phyloP scores from a whole-genome alignment of 2,113 vertebrate species.

The Tragelaphus imberbis region DNA sequence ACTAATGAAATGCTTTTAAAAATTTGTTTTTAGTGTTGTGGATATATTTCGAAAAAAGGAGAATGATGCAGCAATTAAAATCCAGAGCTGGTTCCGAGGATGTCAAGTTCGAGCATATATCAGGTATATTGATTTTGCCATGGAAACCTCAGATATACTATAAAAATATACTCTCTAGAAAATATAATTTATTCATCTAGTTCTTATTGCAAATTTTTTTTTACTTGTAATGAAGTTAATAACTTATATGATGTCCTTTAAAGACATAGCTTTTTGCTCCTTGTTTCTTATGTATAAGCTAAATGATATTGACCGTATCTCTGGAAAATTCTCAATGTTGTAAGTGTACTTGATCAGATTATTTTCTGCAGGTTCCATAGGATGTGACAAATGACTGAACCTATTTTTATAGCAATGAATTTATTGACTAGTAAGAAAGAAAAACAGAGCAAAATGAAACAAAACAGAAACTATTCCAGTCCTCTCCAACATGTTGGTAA shows the following conservation, averaged over 20 bases:
- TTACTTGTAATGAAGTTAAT: not conserved
- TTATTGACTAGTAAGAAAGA: not conserved
- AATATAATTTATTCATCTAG: not conserved
- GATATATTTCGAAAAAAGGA: constrained; percentile 80
- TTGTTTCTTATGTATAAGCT: not conserved
- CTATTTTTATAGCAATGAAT: not conserved
- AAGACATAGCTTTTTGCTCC: not conserved
- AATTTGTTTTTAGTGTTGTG: constrained; percentile 77
- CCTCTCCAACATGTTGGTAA: not conserved
- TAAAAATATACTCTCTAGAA: not conserved
- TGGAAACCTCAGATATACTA: not conserved
- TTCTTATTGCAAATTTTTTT: not conserved
- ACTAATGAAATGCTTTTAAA: constrained; percentile 27
- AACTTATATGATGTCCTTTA: not conserved
- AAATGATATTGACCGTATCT: not conserved
- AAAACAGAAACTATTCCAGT: not conserved
- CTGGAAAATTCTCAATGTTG: not conserved
- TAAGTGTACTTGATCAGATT: not conserved
- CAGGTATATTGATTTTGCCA: constrained; percentile 79
- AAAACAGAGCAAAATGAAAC: not conserved
- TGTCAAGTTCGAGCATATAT: constrained; percentile 85
- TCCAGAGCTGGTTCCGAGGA: constrained; percentile 93
- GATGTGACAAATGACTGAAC: not conserved
- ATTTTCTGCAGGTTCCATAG: not conserved
- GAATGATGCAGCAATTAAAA: constrained; percentile 81